Evolutionary conservation across 2,797 vertebrate genomes (phyloP), one percentile per base, ranked within the genome.

Genomic region (Bradypodion pumilum): DNA sequence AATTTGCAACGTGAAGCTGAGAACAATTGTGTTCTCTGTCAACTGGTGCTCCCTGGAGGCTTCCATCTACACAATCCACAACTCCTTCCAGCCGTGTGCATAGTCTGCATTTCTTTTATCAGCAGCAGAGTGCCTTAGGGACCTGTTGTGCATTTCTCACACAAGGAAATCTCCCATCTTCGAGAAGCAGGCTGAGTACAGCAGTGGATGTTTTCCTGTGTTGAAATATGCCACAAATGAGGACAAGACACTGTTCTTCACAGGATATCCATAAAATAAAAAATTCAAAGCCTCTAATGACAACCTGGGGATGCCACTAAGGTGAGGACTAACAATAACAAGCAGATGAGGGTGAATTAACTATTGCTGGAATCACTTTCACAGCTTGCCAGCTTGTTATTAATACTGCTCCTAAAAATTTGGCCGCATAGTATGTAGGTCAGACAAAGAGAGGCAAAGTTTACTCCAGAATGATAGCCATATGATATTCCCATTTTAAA

Each of bases 161-260:
- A 40, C 35, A 75, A 25, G 63, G 42, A 46, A 0, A 12, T 12
- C 29, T 0, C 9, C 52, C 1, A 27, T 70, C n/a, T 49, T 7
- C 27, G 42, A 0, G 5, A 78, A 62, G 68, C 44, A 37, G 19
- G 0, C 21, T 0, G 0, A 5, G 25, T 2, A 74, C 7, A 21
- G 52, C 21, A 21, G 52, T 56, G 13, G 19, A 1, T 12, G 46
- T 82, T 70, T 80, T 68, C 42, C 68, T 35, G 40, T 81, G 32
- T 69, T 32, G 77, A 68, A 75, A 69, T 69, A 66, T 74, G 19
- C 60, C 44, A 3, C 13, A 1, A 0, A 1, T 2, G 16, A 84
- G 73, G 5, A 75, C 66, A 0, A 1, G 2, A 5, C 0, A 0
- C 5, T 75, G 80, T 60, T 27, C 46, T 59, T 5, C 6, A 65